Percentiles rank a stretch among this genome's conserved stretches.
Conservation (phyloP, 2,888 invertebrate genomes). For the Drosophila emarginata region DNA sequence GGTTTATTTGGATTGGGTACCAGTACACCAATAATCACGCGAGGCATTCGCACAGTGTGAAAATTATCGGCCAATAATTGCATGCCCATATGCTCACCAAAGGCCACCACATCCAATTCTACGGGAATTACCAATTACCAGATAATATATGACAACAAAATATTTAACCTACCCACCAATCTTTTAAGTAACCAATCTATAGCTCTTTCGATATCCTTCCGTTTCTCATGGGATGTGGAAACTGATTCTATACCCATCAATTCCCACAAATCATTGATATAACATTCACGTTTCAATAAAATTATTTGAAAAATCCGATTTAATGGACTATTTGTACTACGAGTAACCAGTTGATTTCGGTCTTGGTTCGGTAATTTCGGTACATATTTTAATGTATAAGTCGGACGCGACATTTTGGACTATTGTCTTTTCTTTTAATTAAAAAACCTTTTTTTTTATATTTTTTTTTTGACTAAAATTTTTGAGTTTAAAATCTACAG, state of each 20-base stretch:
- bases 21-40: slow-evolving; percentile 38
- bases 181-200: slow-evolving; percentile 49
- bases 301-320: slow-evolving; percentile 39
- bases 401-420: neutral
- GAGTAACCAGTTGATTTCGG: neutral
- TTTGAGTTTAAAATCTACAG: neutral
- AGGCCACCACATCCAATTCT: slow-evolving; percentile 43
- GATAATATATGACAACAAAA: neutral
- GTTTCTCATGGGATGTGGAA: slow-evolving; percentile 25
- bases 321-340: slow-evolving; percentile 16
- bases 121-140: neutral
- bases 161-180: slow-evolving; percentile 12
- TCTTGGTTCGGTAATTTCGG: neutral
- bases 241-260: slow-evolving; percentile 38
- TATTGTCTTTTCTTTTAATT: neutral
- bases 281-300: slow-evolving; percentile 43
- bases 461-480: neutral
- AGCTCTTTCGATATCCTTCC: slow-evolving; percentile 28
- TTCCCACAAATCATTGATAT: slow-evolving; percentile 49
- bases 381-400: neutral
- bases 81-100: slow-evolving; percentile 48
- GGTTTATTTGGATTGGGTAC: slow-evolving; percentile 21
- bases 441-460: neutral
- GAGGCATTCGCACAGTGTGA: slow-evolving; percentile 44
- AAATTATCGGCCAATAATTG: slow-evolving; percentile 36